phyloP scores from a whole-genome alignment of 2,888 invertebrate genomes.

The Tenthredo distinguenda region DNA sequence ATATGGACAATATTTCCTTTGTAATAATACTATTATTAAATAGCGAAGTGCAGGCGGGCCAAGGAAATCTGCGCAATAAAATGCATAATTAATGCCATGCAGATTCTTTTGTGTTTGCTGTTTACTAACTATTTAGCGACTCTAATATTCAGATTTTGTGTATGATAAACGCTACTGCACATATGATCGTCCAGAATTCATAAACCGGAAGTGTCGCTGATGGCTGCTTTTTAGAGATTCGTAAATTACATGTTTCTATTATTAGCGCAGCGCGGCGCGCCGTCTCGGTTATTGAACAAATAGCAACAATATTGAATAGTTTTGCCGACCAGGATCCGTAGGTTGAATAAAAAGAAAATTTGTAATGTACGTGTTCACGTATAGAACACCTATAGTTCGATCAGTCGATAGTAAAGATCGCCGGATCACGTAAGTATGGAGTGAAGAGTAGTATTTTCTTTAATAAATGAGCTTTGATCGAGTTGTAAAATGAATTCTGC shows the following conservation, averaged over 20 bases:
- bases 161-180: background rate
- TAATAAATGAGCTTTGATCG: background rate
- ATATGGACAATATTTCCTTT: background rate
- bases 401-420: constrained; percentile 16
- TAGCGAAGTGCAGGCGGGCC: background rate
- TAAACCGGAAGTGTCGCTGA: constrained; percentile 37
- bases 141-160: background rate
- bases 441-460: background rate
- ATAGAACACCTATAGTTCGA: constrained; percentile 1
- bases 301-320: constrained; percentile 18
- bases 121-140: background rate
- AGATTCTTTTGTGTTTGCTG: background rate
- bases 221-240: background rate
- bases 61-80: background rate
- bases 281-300: constrained; percentile 3
- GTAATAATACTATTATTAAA: background rate
- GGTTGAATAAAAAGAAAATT: background rate
- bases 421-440: constrained; percentile 26
- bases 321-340: background rate
- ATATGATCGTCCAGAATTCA: background rate
- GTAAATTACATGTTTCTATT: constrained; percentile 30
- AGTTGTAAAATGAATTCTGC: background rate
- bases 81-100: background rate
- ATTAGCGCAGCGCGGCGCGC: constrained; percentile 19
- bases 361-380: background rate